Evolutionary conservation across 2,888 invertebrate species (phyloP).

Genomic region (Zele albiditarsus): DNA sequence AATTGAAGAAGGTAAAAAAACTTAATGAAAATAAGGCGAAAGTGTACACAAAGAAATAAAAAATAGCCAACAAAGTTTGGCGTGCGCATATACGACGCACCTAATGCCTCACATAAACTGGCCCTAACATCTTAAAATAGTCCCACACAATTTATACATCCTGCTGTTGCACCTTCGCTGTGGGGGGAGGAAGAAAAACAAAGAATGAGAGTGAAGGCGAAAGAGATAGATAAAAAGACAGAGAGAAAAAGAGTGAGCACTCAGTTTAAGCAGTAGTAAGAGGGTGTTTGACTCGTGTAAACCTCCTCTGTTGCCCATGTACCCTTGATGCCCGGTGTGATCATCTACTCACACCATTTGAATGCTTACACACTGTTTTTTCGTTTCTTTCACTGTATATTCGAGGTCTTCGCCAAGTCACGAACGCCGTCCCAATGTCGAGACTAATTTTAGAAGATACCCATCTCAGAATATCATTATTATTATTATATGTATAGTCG

Average conservation of each 20-base stretch:
- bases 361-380: conserved; percentile 7
- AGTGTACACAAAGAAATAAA: conserved; percentile 46
- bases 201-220: conserved; percentile 1
- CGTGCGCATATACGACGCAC: conserved; percentile 53
- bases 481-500: background rate
- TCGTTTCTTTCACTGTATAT: background rate
- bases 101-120: conserved; percentile 68
- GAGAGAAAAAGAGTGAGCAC: conserved; percentile 12
- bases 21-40: conserved; percentile 18
- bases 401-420: conserved; percentile 29
- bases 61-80: conserved; percentile 51
- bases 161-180: conserved; percentile 65
- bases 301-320: background rate
- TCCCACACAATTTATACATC: conserved; percentile 70
- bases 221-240: background rate
- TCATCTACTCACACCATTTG: conserved; percentile 19
- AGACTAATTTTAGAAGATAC: conserved; percentile 27
- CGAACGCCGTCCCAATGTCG: conserved; percentile 20
- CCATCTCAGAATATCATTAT: background rate
- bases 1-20: conserved; percentile 30
- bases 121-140: conserved; percentile 70
- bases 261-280: conserved; percentile 11
- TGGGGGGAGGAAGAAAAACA: background rate
- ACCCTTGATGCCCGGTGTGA: conserved; percentile 7
- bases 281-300: conserved; percentile 25